These are phyloP conservation scores for Antrozous pallidus DNA, from an alignment of 2,797 vertebrate species.

Conservation along the genomic window DNA sequence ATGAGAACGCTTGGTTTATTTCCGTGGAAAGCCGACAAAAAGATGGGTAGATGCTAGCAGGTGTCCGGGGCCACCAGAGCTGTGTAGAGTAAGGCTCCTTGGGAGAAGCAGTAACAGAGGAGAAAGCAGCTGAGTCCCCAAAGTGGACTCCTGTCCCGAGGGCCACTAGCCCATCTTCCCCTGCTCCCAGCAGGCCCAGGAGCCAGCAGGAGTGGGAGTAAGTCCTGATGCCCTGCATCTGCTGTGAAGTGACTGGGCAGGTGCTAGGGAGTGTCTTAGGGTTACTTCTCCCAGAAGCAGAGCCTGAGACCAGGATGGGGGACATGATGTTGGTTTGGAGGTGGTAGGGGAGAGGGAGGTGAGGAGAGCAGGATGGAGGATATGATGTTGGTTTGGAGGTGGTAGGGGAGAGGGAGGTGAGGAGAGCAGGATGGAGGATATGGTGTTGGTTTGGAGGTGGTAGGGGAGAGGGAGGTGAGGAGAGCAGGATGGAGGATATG, in stretches of 20 bases:
- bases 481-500: too few relatives aligned
- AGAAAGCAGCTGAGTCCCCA: not conserved
- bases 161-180: not conserved
- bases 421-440: too few relatives aligned
- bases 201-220: accelerated
- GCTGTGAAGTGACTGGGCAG: not conserved
- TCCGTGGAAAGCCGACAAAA: not conserved
- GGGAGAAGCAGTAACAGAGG: not conserved
- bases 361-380: too few relatives aligned
- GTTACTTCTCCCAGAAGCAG: not conserved
- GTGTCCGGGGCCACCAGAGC: not conserved
- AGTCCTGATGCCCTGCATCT: accelerated
- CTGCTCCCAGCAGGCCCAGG: not conserved
- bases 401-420: too few relatives aligned
- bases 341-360: not conserved
- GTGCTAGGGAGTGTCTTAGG: accelerated
- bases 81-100: not conserved
- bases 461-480: too few relatives aligned
- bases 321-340: not conserved
- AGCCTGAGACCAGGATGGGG: not conserved
- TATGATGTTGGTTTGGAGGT: too few relatives aligned
- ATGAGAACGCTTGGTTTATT: not conserved
- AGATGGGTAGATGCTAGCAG: not conserved
- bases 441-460: too few relatives aligned
- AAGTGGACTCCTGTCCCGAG: not conserved